Base-by-base conservation (phyloP, 2,888 invertebrate species). In the Diploptera punctata region DNA sequence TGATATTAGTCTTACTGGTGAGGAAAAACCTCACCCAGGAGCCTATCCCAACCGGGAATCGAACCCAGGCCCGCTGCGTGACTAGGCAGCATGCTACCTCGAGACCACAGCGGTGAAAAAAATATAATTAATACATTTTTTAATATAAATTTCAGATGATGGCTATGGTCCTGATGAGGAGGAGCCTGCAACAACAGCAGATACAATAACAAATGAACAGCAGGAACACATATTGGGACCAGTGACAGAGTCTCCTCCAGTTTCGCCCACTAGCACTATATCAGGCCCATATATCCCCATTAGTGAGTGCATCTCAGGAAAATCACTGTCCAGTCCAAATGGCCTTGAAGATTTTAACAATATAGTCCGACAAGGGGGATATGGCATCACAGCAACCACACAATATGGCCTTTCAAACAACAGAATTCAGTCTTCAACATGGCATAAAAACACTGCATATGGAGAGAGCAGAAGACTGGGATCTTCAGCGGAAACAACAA, bases 201-300 rank as follows among this genome's bases (percentile, higher is more conserved):
- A 71, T 24, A 21, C 71, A 19, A 38, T 52, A 19, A 21, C 71
- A 18, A 49, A n/a, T 16, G 65, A 67, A 13, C 44, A 47, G 10
- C 29, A 49, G 21, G 71, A 67, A 19, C 44, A 69, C 9, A 49
- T 24, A n/a, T 67, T 73, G 21, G 61, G 84, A 73, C 84, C 83
- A 1, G 84, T 84, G 75, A 82, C 83, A 52, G 88, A 89, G 78
- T 88, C 89, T 18, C 89, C 90, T 21, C 89, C 90, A 13, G 85
- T 88, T 71, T 86, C 89, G 65, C 90, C 90, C 68, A 88, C 88
- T 38, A 87, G 88, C 77, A 83, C 83, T 24, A 83, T 84, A 33
- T 91, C 94, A 10, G 93, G 94, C 24, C 94, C 95, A 0, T 97
- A 97, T 82, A 96, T 97, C 83, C 93, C 95, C 9, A 94, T 97